Evolutionary conservation across 2,797 vertebrate species (phyloP), one percentile per base, ranked within the genome.

Genomic region (Spinus olivaceus): DNA sequence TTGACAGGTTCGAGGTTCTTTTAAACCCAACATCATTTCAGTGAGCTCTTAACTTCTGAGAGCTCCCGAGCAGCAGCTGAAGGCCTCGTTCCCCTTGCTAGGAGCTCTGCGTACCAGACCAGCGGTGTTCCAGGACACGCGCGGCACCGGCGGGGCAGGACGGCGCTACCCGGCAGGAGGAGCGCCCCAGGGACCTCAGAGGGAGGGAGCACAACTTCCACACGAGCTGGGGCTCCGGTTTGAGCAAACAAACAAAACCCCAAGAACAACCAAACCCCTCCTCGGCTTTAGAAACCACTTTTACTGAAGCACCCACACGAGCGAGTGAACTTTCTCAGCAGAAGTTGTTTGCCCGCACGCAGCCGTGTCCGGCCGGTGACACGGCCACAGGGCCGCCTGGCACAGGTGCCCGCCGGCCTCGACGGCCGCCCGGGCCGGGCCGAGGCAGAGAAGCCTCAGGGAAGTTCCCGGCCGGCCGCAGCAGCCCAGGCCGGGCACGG

Each of bases 71-170:
- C 60, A 44, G n/a, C 14, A 8, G 44, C 17, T 4, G 67, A 10
- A 33, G 37, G 76, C 37, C 5, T 3, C 4, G 0, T 4, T 46
- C 8, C n/a, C 14, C 3, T 3, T 0, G 41, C 50, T 5, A 12
- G 1, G 3, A 18, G 41, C 12, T 8, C 7, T 0, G 25, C 0
- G 32, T 1, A 25, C 57, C 5, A 0, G 8, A 2, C 3, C 77
- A 1, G 46, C 12, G 4, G 1, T 0, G 25, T 25, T 0, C 3
- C 24, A 0, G 13, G 51, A 2, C 1, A 9, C 18, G 10, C 8
- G 0, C 6, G 6, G 6, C 28, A 1, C 4, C 2, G 1, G 3
- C 28, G 2, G 4, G 44, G 49, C 25, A 4, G 22, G 57, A 8
- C 0, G 14, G 8, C 0, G 3, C 59, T 7, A 1, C 47, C 1